phyloP scores from a whole-genome alignment of 2,797 vertebrate species.

The Monodelphis domestica region DNA sequence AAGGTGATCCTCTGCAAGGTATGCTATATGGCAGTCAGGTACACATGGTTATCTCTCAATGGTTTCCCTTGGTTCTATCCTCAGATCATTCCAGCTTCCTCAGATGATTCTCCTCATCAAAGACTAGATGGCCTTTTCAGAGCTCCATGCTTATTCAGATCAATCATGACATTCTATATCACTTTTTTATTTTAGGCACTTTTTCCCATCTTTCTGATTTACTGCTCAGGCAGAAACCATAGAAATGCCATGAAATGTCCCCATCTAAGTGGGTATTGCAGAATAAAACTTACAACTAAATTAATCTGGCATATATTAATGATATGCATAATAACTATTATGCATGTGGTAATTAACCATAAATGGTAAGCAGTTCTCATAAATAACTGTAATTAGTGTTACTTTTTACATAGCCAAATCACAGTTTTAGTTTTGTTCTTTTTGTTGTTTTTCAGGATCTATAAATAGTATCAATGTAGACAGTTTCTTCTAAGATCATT shows the following conservation, averaged over 20 bases:
- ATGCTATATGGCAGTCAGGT: background rate
- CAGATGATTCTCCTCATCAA: background rate
- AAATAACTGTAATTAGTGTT: conserved; percentile 70
- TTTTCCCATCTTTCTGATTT: background rate
- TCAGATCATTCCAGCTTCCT: background rate
- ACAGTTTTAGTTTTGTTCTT: background rate
- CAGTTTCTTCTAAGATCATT: conserved; percentile 12
- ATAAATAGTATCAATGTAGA: conserved; percentile 28
- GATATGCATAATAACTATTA: conserved; percentile 37
- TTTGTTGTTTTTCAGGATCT: conserved; percentile 48
- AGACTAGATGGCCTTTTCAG: background rate
- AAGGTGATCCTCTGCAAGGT: background rate
- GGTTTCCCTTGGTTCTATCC: background rate
- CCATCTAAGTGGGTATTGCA: background rate
- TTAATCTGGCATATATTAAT: conserved; percentile 62
- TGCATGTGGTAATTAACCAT: conserved; percentile 48
- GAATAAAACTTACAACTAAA: conserved; percentile 36
- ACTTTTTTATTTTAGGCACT: background rate
- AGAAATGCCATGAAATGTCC: background rate
- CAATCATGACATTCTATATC: background rate
- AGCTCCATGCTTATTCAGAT: background rate
- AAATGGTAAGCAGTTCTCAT: conserved; percentile 49
- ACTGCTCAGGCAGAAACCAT: background rate
- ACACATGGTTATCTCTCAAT: background rate
- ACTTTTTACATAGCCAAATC: conserved; percentile 23